These are phyloP conservation scores for Apeira syringaria DNA, from an alignment of 2,888 invertebrate genomes.

Conservation along the genomic window DNA sequence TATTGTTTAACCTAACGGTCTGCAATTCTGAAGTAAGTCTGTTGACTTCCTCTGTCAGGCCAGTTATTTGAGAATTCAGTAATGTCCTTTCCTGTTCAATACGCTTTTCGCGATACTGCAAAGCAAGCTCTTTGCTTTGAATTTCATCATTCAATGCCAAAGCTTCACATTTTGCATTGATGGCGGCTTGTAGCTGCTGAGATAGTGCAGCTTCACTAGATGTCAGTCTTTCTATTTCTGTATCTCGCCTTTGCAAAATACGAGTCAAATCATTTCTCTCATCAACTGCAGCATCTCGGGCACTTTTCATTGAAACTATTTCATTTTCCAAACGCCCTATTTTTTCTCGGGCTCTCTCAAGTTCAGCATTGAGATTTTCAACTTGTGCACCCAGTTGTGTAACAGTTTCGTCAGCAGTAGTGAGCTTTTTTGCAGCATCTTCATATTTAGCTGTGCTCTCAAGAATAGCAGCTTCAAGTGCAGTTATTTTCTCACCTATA, in stretches of 20 bases:
- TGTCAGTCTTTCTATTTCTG: conserved; percentile 89
- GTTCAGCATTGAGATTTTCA: conserved; percentile 84
- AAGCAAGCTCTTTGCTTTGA: conserved; percentile 89
- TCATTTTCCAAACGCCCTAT: conserved; percentile 86
- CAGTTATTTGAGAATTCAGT: conserved; percentile 90
- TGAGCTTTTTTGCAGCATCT: conserved; percentile 85
- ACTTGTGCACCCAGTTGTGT: conserved; percentile 86
- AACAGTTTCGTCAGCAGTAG: conserved; percentile 84
- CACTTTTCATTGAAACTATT: conserved; percentile 85
- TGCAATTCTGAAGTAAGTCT: conserved; percentile 91
- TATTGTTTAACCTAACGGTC: conserved; percentile 88
- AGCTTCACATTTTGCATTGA: conserved; percentile 93
- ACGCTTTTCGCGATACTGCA: conserved; percentile 92
- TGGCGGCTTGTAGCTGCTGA: conserved; percentile 89
- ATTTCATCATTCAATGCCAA: conserved; percentile 91
- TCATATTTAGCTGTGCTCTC: conserved; percentile 85
- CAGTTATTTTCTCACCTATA: conserved; percentile 83
- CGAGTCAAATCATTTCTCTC: conserved; percentile 89
- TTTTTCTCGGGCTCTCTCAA: conserved; percentile 85
- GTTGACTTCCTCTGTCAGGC: conserved; percentile 90
- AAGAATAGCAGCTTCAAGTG: conserved; percentile 79
- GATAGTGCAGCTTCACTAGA: conserved; percentile 87
- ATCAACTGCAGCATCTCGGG: conserved; percentile 88
- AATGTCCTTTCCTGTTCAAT: conserved; percentile 92
- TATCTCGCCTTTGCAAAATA: conserved; percentile 88